A percentile compares a stretch with the other conserved stretches of the same genome.
These are phyloP conservation scores for Potamilus streckersoni DNA, from an alignment of 1,140 invertebrate genomes.

Conservation along the genomic window DNA sequence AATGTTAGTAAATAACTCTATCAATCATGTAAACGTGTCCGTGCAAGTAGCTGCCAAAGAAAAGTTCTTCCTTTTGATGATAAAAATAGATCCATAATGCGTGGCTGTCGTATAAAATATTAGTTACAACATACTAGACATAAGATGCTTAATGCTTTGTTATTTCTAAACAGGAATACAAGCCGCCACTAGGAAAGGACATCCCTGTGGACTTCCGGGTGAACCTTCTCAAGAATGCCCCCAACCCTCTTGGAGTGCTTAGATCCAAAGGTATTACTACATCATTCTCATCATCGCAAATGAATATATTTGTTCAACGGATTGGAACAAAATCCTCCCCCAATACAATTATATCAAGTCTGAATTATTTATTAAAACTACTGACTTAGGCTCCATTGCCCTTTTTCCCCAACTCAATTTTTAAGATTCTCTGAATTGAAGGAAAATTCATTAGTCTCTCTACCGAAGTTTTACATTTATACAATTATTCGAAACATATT, in stretches of 20 bases:
- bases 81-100: not conserved
- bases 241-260: constrained; percentile 77
- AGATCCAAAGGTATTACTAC: constrained; percentile 79
- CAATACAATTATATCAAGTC: no score
- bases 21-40: not conserved
- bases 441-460: no score
- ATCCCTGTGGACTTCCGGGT: constrained; percentile 87
- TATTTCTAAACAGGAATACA: constrained; percentile 71
- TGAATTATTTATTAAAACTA: no score
- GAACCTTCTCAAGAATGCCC: constrained; percentile 77
- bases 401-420: no score
- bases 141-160: not conserved
- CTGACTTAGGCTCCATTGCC: no score
- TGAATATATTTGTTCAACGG: no score
- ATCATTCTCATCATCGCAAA: not conserved
- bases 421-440: no score
- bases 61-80: not conserved
- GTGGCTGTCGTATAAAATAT: not conserved
- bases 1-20: not conserved
- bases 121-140: not conserved
- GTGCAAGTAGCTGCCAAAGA: not conserved
- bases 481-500: no score
- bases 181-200: constrained; percentile 83
- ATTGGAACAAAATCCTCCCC: no score
- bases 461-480: no score